Evolutionary conservation across 2,113 vertebrate species (phyloP).

Genomic region (Micromys minutus): DNA sequence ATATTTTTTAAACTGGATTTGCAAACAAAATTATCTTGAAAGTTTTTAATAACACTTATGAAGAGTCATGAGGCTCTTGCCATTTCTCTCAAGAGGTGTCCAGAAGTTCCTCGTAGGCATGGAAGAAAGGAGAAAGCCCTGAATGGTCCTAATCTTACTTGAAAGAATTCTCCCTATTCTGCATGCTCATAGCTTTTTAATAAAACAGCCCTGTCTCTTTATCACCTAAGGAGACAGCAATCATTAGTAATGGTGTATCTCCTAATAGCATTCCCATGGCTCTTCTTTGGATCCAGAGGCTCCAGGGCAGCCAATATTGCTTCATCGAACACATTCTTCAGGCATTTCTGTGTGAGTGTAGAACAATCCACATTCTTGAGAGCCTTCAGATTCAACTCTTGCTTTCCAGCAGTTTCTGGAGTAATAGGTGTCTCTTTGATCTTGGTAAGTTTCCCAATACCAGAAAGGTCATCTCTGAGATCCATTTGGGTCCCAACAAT

Average conservation of each 20-base stretch:
- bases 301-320: background rate
- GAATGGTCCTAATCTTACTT: constrained; percentile 81
- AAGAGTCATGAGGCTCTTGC: constrained; percentile 86
- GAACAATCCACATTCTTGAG: no score
- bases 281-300: background rate
- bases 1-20: constrained; percentile 84
- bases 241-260: constrained; percentile 64
- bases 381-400: no score
- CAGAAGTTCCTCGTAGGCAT: constrained; percentile 79
- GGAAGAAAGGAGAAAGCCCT: constrained; percentile 79
- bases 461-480: no score
- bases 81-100: constrained; percentile 85
- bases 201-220: constrained; percentile 78
- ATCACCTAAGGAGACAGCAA: constrained; percentile 62
- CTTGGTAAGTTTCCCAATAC: no score
- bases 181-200: constrained; percentile 66
- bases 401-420: no score
- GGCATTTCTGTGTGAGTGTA: background rate
- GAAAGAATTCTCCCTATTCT: constrained; percentile 60
- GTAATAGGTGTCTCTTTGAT: no score
- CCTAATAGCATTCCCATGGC: background rate
- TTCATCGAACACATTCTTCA: background rate
- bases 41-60: constrained; percentile 85
- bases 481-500: no score
- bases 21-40: constrained; percentile 88